phyloP scores from a whole-genome alignment of 2,113 vertebrate genomes.

The Neotragus pygmaeus region DNA sequence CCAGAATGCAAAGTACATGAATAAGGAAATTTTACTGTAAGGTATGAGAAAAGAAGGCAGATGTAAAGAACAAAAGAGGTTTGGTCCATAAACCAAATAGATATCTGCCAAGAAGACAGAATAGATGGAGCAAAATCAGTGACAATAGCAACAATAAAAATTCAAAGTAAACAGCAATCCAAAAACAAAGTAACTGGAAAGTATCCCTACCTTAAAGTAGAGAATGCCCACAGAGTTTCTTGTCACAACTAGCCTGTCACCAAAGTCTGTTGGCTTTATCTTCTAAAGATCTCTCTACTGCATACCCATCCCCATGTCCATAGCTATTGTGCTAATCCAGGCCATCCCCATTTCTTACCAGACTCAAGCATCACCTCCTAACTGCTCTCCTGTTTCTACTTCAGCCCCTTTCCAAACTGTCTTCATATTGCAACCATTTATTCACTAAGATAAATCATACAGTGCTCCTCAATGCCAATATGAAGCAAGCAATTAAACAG shows the following conservation, averaged over 20 bases:
- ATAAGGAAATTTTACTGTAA: neutral
- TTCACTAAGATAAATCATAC: neutral
- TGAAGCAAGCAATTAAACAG: neutral
- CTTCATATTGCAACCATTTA: neutral
- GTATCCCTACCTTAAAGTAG: neutral
- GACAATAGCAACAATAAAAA: neutral
- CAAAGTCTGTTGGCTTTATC: neutral
- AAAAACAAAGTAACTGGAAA: neutral
- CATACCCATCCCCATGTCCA: too few species aligned
- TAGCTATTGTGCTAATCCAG: accelerated
- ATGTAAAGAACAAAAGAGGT: neutral
- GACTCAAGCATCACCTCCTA: neutral
- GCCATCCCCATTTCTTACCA: too few species aligned
- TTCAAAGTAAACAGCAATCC: neutral
- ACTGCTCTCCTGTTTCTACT: neutral
- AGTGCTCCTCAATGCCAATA: neutral
- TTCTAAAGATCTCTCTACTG: neutral
- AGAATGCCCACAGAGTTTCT: neutral
- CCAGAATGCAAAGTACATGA: neutral
- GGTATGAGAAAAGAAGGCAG: neutral
- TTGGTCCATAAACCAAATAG: neutral
- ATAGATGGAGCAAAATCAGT: neutral
- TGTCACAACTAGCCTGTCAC: neutral
- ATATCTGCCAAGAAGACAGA: neutral
- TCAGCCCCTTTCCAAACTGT: neutral